Percentiles rank a stretch among this genome's conserved stretches.
phyloP scores from a whole-genome alignment of 2,888 invertebrate species.

The Sesia bembeciformis region DNA sequence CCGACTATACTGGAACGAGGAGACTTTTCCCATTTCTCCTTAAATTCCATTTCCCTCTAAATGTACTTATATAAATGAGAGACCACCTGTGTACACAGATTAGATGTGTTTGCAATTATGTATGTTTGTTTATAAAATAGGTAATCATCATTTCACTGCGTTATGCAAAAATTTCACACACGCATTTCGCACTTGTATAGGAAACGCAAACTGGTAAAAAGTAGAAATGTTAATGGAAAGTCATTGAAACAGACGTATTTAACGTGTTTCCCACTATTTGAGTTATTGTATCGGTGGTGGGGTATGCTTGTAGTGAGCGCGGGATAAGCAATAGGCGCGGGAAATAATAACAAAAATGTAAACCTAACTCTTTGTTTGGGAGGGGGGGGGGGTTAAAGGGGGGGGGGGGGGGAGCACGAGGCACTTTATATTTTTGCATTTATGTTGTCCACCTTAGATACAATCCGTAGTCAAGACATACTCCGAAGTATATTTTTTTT shows the following conservation, averaged over 20 bases:
- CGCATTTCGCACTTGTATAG: conserved; percentile 14
- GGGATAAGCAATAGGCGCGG: not conserved
- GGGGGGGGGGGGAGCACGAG: no score
- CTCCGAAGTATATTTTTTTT: no score
- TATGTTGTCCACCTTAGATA: no score
- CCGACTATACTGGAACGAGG: no score
- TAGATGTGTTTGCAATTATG: not conserved
- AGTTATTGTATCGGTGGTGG: not conserved
- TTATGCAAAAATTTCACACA: conserved; percentile 16
- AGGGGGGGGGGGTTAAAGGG: no score
- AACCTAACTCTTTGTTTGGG: no score
- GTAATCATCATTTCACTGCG: not conserved
- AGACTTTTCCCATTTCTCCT: no score
- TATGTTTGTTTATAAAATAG: not conserved
- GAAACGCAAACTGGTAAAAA: conserved; percentile 14
- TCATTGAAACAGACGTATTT: conserved; percentile 4
- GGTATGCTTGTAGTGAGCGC: not conserved
- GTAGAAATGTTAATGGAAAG: conserved; percentile 22
- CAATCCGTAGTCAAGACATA: no score
- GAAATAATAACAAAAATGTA: no score
- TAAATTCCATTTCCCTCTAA: no score
- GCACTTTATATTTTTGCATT: no score
- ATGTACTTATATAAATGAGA: not conserved
- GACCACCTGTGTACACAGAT: not conserved
- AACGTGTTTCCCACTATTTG: not conserved